Base-by-base conservation (phyloP, 2,113 vertebrate species). In the Protomyctophum bolini region DNA sequence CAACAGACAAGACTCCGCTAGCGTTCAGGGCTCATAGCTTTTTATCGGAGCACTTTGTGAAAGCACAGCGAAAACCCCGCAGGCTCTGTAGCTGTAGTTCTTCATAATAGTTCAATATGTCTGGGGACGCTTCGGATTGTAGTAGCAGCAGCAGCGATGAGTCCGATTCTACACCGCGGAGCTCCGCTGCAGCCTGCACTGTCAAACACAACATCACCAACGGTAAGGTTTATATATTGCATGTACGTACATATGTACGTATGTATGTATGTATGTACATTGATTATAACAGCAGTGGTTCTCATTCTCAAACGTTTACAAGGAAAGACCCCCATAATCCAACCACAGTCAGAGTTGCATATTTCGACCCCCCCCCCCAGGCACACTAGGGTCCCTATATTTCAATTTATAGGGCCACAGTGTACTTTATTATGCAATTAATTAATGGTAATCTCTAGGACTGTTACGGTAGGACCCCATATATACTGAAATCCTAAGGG, bases 121-220 rank as follows among this genome's bases (percentile, higher is more conserved):
- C 93, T 62, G 91, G 92, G 68, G 89, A 94, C 84, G 63, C 86
- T n/a, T 92, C 91, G 21, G 88, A 88, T 47, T 51, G 65, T 48
- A 68, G 74, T 41, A 63, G 68, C 15, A 80, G 81, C n/a, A 92
- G 91, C 21, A 90, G 92, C 6, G 92, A 94, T 79, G 93, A 93
- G 74, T 92, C 91, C 12, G 93, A 94, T 70, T 58, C 86, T 7
- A 86, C 90, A 82, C 72, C 83, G 41, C 78, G 87, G 72, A 86
- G 89, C 33, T 41, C 33, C 33, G 33, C 33, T 64, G 89, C 80
- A 73, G 84, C 82, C 74, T 90, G 88, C 11, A 94, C 93, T 29
- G 92, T 94, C 85, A 91, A 93, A 86, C 93, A 90, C 70, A 86
- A 92, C 11, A 94, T 94, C 82, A 94, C 93, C 14, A 93, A 92